A percentile compares a stretch with the other conserved stretches of the same genome.
Evolutionary conservation across 2,888 invertebrate species (phyloP).

Genomic region (Caradrina kadenii): DNA sequence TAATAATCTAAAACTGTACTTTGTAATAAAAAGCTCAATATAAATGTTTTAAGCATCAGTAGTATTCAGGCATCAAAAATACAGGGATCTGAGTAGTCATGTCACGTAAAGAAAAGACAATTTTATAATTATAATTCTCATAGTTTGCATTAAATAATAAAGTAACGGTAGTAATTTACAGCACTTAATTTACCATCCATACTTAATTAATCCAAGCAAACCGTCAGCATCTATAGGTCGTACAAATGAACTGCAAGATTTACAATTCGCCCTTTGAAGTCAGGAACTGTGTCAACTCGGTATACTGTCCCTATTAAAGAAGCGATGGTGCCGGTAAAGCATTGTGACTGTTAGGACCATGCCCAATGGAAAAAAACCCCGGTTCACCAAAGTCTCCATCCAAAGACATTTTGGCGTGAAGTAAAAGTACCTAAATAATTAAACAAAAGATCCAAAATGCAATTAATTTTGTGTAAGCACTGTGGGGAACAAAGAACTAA

Average conservation of each 20-base stretch:
- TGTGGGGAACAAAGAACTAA: constrained; percentile 41
- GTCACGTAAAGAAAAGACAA: too few species aligned
- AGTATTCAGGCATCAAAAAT: too few species aligned
- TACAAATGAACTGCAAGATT: constrained; percentile 44
- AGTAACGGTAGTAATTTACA: too few species aligned
- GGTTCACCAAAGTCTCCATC: background rate
- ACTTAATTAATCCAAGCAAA: constrained; percentile 17
- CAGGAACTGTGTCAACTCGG: constrained; percentile 20
- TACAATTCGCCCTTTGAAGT: constrained; percentile 41
- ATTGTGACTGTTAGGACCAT: background rate
- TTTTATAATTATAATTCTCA: too few species aligned
- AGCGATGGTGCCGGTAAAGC: background rate
- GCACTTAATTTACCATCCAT: constrained; percentile 11
- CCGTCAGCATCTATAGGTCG: constrained; percentile 6
- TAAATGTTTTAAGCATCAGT: too few species aligned
- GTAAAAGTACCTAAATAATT: constrained; percentile 3
- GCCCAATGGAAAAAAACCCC: background rate
- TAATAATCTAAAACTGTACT: too few species aligned
- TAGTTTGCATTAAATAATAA: too few species aligned
- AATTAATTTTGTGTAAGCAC: constrained; percentile 52
- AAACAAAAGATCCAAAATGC: constrained; percentile 45
- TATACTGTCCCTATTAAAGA: constrained; percentile 1
- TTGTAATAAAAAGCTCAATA: too few species aligned
- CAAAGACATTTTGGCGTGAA: background rate
- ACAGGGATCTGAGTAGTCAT: too few species aligned